phyloP scores from a whole-genome alignment of 2,797 vertebrate species.

The Nyctibius grandis region DNA sequence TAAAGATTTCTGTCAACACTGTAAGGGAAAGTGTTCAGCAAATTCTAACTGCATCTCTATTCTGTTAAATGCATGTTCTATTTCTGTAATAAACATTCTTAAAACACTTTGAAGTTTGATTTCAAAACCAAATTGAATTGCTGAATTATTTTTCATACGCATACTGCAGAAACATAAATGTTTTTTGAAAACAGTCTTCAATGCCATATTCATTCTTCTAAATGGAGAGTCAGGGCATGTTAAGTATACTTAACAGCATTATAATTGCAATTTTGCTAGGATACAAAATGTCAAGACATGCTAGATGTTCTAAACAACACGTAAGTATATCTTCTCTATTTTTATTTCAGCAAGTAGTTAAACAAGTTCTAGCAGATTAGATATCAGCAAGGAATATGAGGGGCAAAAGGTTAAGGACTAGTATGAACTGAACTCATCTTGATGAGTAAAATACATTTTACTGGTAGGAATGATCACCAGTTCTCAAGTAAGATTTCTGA shows the following conservation, averaged over 20 bases:
- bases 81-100: slow-evolving; percentile 3
- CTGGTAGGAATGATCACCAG: not conserved
- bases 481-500: not conserved
- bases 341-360: not conserved
- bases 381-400: not conserved
- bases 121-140: slow-evolving; percentile 24
- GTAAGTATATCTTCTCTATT: not conserved
- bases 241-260: not conserved
- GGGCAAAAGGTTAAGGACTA: not conserved
- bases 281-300: not conserved
- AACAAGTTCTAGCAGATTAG: not conserved
- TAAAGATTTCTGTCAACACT: not conserved
- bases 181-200: not conserved
- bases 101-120: slow-evolving; percentile 30
- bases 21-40: not conserved
- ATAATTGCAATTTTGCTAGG: not conserved
- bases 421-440: not conserved
- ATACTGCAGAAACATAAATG: not conserved
- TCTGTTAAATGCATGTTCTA: not conserved
- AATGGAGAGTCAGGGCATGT: not conserved
- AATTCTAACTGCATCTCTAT: not conserved
- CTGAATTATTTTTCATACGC: not conserved
- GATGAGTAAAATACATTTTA: not conserved
- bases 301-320: not conserved
- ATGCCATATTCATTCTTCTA: not conserved